Percentiles rank a stretch among this genome's conserved stretches.
Conservation (phyloP, 1,140 invertebrate species). For the Trinorchestia longiramus region DNA sequence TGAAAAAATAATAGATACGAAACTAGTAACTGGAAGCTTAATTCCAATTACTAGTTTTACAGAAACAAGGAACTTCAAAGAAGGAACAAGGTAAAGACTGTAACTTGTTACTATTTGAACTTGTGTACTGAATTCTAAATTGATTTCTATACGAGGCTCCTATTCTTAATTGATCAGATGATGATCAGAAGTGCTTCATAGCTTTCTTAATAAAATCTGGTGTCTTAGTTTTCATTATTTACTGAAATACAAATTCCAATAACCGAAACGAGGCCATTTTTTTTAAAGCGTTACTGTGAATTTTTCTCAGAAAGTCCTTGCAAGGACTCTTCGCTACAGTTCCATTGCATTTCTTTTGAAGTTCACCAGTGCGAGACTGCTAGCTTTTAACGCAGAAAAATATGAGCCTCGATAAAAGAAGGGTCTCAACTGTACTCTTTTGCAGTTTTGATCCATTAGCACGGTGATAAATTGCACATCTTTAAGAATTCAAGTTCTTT, state of each 20-base stretch:
- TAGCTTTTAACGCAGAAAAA: not conserved
- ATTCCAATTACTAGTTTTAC: too few species aligned
- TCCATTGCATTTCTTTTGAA: slow-evolving; percentile 47
- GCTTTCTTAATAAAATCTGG: not conserved
- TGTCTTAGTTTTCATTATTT: not conserved
- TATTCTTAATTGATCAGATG: too few species aligned
- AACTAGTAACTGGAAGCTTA: too few species aligned
- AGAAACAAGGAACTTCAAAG: too few species aligned
- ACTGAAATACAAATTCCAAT: not conserved
- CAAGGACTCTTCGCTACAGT: not conserved
- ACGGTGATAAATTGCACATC: not conserved
- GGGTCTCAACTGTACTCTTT: not conserved
- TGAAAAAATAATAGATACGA: too few species aligned
- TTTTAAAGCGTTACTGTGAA: not conserved
- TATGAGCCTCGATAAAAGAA: not conserved
- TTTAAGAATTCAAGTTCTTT: not conserved
- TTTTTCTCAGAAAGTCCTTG: not conserved
- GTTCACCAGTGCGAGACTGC: not conserved
- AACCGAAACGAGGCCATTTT: not conserved
- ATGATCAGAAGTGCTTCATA: not conserved
- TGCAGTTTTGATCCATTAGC: not conserved
- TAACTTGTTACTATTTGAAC: too few species aligned
- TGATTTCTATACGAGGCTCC: too few species aligned
- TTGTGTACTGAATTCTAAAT: too few species aligned
- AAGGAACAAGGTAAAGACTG: too few species aligned